These are phyloP conservation scores for Passer domesticus DNA, from an alignment of 2,113 vertebrate species.

Conservation along the genomic window DNA sequence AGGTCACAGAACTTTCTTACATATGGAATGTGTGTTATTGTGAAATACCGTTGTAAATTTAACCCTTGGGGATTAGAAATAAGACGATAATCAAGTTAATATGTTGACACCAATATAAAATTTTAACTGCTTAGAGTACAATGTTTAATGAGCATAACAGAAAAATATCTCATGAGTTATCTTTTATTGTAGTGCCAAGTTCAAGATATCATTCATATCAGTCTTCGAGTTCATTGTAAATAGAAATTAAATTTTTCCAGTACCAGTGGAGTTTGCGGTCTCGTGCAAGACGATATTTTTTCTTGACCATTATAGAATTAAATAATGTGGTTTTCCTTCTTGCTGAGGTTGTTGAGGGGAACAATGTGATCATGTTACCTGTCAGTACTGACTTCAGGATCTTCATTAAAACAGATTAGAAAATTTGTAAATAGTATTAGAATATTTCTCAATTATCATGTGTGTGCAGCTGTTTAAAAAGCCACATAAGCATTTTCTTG, in stretches of 20 bases:
- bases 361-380: neutral
- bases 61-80: neutral
- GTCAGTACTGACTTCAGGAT: neutral
- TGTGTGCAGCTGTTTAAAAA: neutral
- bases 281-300: neutral
- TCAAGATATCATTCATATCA: neutral
- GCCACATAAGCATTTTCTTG: neutral
- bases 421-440: neutral
- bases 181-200: neutral
- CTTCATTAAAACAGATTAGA: neutral
- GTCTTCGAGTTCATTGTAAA: neutral
- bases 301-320: neutral
- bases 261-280: neutral
- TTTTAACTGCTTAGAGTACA: neutral
- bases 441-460: neutral
- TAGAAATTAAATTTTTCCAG: neutral
- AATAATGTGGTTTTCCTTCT: neutral
- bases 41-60: neutral
- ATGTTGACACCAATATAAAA: neutral
- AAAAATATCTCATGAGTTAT: neutral
- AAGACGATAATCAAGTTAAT: neutral
- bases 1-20: neutral
- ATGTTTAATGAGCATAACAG: neutral
- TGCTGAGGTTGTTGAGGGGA: neutral
- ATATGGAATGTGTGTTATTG: neutral